Evolutionary conservation across 1,140 invertebrate genomes (phyloP), one percentile per base, ranked within the genome.

Genomic region (Drosophila mauritiana): DNA sequence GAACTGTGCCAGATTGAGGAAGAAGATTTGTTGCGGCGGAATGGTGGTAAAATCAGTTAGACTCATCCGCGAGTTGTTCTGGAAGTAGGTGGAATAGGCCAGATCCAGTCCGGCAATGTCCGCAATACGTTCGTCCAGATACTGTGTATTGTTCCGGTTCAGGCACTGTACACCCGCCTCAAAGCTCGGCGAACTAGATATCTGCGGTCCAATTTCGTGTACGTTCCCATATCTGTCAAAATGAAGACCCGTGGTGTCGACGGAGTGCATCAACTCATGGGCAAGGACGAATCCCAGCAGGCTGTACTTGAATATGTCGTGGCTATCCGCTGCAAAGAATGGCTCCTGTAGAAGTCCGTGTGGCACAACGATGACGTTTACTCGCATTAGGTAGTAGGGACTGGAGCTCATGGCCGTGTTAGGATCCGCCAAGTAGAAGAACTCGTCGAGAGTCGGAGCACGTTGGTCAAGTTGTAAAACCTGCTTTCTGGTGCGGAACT

Each of bases 1-100:
- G 42, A 91, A 89, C 31, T 91, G 90, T 0, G 90, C 89, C 51
- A 89, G 12, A 42, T 86, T 91, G 0, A 91, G 56, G 22, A 91
- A 91, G 39, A 91, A 91, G 0, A 91, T 20, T 12, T 86, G 48
- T 45, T 68, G 53, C 42, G 69, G 49, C 0, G 68, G 4, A n/a
- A 83, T 52, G 4, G 25, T 34, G 2, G 56, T 68, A 4, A 81
- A 78, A 11, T 22, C 43, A 0, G 11, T 4, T 53, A 6, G 22
- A 43, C 40, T 10, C 10, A 1, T 27, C 27, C 15, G 39, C 0
- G 7, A 20, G 31, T 10, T 31, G 31, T 8, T 10, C 12, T 49
- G 57, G 10, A 86, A 83, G 49, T 73, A 91, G 0, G 59, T 25
- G 12, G 75, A 56, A 27, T 91, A 91, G 27, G 81, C 89, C 11